A percentile compares a stretch with the other conserved stretches of the same genome.
Evolutionary conservation across 2,113 vertebrate genomes (phyloP).

Genomic region (Paramisgurnus dabryanus): DNA sequence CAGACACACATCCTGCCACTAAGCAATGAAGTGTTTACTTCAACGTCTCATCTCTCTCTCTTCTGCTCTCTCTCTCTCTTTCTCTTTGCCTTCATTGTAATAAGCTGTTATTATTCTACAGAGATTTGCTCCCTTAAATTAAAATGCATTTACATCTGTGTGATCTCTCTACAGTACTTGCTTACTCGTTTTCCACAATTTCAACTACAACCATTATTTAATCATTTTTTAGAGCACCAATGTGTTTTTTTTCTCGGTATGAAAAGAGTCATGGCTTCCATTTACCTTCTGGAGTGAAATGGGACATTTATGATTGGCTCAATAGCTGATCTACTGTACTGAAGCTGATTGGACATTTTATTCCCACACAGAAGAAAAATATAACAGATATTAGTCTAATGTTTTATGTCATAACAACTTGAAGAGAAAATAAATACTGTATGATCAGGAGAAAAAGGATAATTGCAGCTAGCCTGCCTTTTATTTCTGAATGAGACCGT

Average conservation of each 20-base stretch:
- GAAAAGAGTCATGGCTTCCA: too few relatives aligned
- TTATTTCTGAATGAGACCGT: not conserved
- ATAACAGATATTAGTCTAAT: not conserved
- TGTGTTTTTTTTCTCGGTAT: too few relatives aligned
- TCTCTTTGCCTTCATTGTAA: not conserved
- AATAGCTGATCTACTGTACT: too few relatives aligned
- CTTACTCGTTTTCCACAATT: too few relatives aligned
- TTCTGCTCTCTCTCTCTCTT: not conserved
- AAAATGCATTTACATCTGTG: too few relatives aligned
- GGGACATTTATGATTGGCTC: not conserved
- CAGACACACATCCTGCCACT: not conserved
- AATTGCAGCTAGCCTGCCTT: not conserved
- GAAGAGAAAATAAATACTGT: not conserved
- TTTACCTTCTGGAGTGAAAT: not conserved
- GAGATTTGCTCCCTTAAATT: too few relatives aligned
- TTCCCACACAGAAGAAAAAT: not conserved
- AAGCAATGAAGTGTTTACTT: not conserved
- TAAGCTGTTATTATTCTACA: too few relatives aligned
- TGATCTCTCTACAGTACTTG: too few relatives aligned
- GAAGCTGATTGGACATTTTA: too few relatives aligned
- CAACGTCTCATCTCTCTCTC: not conserved
- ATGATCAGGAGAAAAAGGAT: not conserved
- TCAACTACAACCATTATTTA: too few relatives aligned
- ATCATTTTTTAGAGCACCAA: too few relatives aligned
- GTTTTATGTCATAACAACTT: not conserved